Percentiles rank a stretch among this genome's conserved stretches.
phyloP scores from a whole-genome alignment of 2,888 invertebrate species.

The Ophioninae sp. region DNA sequence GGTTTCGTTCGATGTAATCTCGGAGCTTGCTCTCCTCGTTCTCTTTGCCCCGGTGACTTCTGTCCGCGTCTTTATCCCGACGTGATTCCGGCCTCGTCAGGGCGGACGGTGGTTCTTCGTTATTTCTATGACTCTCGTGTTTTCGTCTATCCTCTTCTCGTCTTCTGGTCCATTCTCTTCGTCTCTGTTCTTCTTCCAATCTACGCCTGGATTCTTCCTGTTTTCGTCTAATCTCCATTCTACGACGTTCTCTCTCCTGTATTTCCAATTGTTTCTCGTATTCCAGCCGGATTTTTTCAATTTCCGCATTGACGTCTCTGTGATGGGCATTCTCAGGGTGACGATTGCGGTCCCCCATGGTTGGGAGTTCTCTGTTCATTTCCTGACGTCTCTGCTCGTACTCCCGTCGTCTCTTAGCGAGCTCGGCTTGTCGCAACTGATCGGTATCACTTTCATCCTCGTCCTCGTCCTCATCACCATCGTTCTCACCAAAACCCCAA shows the following conservation, averaged over 20 bases:
- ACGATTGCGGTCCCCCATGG: not conserved
- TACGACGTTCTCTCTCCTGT: slow-evolving; percentile 51
- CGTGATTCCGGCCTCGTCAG: slow-evolving; percentile 52
- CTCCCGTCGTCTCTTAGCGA: slow-evolving; percentile 63
- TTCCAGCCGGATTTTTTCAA: slow-evolving; percentile 61
- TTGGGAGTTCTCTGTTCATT: slow-evolving; percentile 51
- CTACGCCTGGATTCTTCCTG: slow-evolving; percentile 45
- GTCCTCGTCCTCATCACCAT: slow-evolving; percentile 70
- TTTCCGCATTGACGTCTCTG: slow-evolving; percentile 55
- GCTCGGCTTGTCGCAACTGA: slow-evolving; percentile 49
- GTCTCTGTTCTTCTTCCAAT: slow-evolving; percentile 39
- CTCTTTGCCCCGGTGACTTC: slow-evolving; percentile 31
- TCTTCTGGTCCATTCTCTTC: slow-evolving; percentile 58
- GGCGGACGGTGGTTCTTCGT: slow-evolving; percentile 41
- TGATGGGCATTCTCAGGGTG: slow-evolving; percentile 15
- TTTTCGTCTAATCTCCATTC: slow-evolving; percentile 16
- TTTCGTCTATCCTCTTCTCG: slow-evolving; percentile 54
- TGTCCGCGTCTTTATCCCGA: slow-evolving; percentile 14
- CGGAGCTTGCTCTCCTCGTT: slow-evolving; percentile 54
- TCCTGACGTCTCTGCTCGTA: slow-evolving; percentile 62
- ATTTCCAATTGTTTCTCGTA: slow-evolving; percentile 53
- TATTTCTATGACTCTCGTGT: slow-evolving; percentile 38
- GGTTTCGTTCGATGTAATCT: slow-evolving; percentile 70
- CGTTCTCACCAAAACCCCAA: slow-evolving; percentile 76
- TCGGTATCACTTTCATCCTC: slow-evolving; percentile 54